Conservation (phyloP, 2,888 invertebrate species). For the Andrena flavipes region DNA sequence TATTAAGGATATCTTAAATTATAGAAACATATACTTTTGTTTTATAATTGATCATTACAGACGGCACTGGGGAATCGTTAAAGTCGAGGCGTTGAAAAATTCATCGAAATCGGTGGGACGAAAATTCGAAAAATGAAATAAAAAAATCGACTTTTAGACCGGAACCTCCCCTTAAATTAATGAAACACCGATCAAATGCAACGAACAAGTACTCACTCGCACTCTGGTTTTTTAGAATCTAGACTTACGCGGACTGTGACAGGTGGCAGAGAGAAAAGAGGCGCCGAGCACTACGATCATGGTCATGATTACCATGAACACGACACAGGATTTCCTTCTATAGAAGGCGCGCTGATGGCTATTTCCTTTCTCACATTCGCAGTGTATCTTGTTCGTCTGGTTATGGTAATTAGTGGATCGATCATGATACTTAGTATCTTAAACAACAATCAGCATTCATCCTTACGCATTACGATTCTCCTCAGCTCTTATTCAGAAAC, state of each 20-base stretch:
- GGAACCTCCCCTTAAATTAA: too few relatives aligned
- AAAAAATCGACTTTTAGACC: too few relatives aligned
- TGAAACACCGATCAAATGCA: slow-evolving; percentile 3
- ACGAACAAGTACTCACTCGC: slow-evolving; percentile 6
- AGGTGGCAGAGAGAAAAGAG: slow-evolving; percentile 77
- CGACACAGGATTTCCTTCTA: slow-evolving; percentile 91
- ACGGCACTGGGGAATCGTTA: too few relatives aligned
- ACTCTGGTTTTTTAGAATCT: slow-evolving; percentile 69
- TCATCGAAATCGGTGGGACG: too few relatives aligned
- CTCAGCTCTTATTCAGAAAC: slow-evolving; percentile 78
- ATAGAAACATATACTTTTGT: too few relatives aligned
- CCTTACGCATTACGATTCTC: slow-evolving; percentile 18
- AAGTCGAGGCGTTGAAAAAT: too few relatives aligned
- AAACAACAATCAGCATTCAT: neutral
- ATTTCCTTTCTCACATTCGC: slow-evolving; percentile 94
- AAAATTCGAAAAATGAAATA: too few relatives aligned
- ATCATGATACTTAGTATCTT: neutral
- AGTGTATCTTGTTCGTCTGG: slow-evolving; percentile 93
- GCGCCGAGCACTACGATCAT: slow-evolving; percentile 69
- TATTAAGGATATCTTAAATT: too few relatives aligned
- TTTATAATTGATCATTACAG: too few relatives aligned
- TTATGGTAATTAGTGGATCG: slow-evolving; percentile 88
- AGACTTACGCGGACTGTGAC: slow-evolving; percentile 70
- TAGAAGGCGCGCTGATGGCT: slow-evolving; percentile 92
- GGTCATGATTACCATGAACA: slow-evolving; percentile 84